A percentile compares a stretch with the other conserved stretches of the same genome.
Evolutionary conservation across 2,797 vertebrate species (phyloP).

Genomic region (Discoglossus pictus): DNA sequence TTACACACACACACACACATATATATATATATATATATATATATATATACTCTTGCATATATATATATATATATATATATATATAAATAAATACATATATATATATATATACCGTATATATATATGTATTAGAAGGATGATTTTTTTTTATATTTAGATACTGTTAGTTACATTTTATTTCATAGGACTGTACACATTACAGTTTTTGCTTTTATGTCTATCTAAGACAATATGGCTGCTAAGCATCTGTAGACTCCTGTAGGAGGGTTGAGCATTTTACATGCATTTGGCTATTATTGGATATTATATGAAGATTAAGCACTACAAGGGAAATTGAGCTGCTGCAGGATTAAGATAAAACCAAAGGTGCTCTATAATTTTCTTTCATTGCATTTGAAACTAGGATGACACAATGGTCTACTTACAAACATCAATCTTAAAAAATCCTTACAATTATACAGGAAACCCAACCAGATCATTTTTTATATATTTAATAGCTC

Average conservation of each 20-base stretch:
- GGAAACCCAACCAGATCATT: neutral
- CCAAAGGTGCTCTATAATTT: constrained; percentile 32
- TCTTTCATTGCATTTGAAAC: constrained; percentile 18
- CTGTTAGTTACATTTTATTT: no score
- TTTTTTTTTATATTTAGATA: neutral
- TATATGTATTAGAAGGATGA: constrained; percentile 5
- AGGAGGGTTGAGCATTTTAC: neutral
- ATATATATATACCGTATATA: neutral
- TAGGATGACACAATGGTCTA: constrained; percentile 25
- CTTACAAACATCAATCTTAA: neutral
- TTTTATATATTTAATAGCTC: neutral
- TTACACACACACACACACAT: no score
- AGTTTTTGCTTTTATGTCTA: neutral
- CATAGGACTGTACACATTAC: neutral
- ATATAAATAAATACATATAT: neutral
- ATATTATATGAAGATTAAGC: constrained; percentile 17
- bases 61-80: constrained; percentile 14
- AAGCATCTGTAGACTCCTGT: no score
- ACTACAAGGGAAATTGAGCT: constrained; percentile 2
- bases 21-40: no score
- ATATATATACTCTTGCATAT: no score
- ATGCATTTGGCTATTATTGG: constrained; percentile 7
- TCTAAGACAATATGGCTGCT: neutral
- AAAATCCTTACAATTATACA: constrained; percentile 20
- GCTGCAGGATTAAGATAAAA: constrained; percentile 30